Percentiles rank a stretch among this genome's conserved stretches.
These are phyloP conservation scores for Cryptomyrus ogoouensis DNA, from an alignment of 2,113 vertebrate species.

Conservation along the genomic window DNA sequence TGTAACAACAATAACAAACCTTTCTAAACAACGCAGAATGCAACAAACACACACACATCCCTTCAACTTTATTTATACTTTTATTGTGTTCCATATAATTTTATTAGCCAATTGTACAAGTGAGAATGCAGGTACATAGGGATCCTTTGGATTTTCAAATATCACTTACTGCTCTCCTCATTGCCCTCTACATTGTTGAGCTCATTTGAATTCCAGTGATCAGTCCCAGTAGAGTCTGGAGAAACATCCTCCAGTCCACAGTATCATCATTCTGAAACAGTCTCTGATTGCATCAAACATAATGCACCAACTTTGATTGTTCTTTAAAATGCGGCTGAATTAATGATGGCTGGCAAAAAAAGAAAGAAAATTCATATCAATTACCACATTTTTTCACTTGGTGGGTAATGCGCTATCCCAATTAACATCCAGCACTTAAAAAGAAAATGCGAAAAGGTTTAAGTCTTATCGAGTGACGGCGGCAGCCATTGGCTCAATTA, in stretches of 20 bases:
- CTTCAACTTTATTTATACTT: not conserved
- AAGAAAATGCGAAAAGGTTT: constrained; percentile 53
- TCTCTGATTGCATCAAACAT: constrained; percentile 51
- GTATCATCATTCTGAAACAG: not conserved
- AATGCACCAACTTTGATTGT: constrained; percentile 59
- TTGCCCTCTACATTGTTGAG: not conserved
- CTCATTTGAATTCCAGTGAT: not conserved
- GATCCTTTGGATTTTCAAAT: not conserved
- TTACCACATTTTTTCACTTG: constrained; percentile 51
- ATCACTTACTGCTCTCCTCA: not conserved
- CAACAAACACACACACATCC: not conserved
- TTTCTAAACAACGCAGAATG: not conserved
- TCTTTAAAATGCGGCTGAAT: constrained; percentile 50
- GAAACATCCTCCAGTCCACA: not conserved
- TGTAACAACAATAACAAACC: not conserved
- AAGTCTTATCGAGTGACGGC: constrained; percentile 48
- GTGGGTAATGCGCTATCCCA: constrained; percentile 58
- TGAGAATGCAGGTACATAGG: not conserved
- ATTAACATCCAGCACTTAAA: constrained; percentile 51
- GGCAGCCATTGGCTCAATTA: constrained; percentile 39
- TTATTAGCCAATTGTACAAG: not conserved
- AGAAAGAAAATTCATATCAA: constrained; percentile 44
- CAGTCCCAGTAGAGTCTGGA: not conserved
- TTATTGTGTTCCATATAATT: not conserved
- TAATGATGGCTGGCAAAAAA: constrained; percentile 46